Evolutionary conservation across 1,140 invertebrate species (phyloP).

Genomic region (Heliconius hermathena): DNA sequence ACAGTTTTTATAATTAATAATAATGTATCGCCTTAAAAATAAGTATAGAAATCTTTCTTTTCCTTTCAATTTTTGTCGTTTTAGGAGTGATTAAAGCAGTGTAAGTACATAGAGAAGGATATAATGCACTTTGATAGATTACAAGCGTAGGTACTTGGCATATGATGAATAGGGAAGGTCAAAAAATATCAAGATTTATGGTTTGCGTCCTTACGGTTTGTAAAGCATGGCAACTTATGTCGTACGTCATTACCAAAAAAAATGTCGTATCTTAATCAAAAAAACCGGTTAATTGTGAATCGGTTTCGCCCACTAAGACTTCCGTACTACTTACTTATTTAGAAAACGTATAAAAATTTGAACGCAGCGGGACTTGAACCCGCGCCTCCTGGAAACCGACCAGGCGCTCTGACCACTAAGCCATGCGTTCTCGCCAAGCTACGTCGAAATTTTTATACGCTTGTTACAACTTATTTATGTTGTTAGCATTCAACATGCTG

Average conservation of each 20-base stretch:
- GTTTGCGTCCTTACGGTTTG: constrained; percentile 6
- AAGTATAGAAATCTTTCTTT: background rate
- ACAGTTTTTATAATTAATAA: background rate
- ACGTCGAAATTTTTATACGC: no score
- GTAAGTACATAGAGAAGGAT: no score
- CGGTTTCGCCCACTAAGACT: no score
- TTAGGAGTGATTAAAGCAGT: background rate
- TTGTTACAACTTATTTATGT: no score
- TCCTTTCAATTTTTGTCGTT: background rate
- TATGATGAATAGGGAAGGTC: constrained; percentile 20
- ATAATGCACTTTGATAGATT: background rate
- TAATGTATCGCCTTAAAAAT: background rate
- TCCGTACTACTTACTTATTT: no score
- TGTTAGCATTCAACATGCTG: no score
- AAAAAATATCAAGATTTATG: constrained; percentile 31
- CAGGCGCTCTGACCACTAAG: no score
- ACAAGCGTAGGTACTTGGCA: constrained; percentile 14
- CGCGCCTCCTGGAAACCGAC: no score
- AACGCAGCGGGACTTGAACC: no score
- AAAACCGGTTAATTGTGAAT: background rate
- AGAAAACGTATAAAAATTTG: no score
- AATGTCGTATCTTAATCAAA: background rate
- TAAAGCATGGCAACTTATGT: constrained; percentile 22
- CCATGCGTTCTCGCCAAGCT: no score
- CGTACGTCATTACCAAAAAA: background rate